phyloP scores from a whole-genome alignment of 2,888 invertebrate species.

The Stenolophus ochropezus region DNA sequence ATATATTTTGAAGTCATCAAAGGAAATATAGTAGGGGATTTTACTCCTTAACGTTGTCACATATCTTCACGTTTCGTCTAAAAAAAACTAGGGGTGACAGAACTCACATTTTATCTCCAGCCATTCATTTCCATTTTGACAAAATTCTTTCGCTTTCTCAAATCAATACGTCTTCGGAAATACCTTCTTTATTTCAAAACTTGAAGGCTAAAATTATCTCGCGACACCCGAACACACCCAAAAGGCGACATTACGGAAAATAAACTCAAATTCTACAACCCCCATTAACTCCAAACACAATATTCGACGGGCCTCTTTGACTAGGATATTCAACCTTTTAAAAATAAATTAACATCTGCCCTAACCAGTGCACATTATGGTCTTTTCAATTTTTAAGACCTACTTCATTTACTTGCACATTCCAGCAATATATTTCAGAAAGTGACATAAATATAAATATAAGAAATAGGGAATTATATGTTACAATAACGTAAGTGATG shows the following conservation, averaged over 20 bases:
- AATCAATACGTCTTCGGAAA: constrained; percentile 38
- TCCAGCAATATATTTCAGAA: no score
- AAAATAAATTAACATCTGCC: constrained; percentile 3
- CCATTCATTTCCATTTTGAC: constrained; percentile 45
- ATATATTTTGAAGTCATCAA: constrained; percentile 46
- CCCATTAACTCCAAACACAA: constrained; percentile 25
- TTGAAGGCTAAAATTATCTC: constrained; percentile 43
- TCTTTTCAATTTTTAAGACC: neutral
- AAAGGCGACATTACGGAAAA: constrained; percentile 20
- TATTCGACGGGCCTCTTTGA: neutral
- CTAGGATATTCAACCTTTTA: neutral
- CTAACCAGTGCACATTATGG: neutral
- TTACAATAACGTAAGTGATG: no score
- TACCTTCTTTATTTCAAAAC: constrained; percentile 43
- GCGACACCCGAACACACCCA: constrained; percentile 17
- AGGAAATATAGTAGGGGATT: constrained; percentile 40
- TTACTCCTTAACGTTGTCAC: constrained; percentile 45
- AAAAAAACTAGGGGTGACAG: constrained; percentile 39
- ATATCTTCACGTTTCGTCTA: constrained; percentile 41
- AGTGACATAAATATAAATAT: no score
- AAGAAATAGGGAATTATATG: no score
- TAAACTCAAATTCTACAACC: constrained; percentile 24
- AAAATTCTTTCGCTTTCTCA: constrained; percentile 39
- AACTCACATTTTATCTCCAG: constrained; percentile 37
- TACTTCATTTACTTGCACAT: neutral